Conservation (phyloP, 37 sponge, comb jelly and placozoan species). For the Diacarnus erythraeanus region DNA sequence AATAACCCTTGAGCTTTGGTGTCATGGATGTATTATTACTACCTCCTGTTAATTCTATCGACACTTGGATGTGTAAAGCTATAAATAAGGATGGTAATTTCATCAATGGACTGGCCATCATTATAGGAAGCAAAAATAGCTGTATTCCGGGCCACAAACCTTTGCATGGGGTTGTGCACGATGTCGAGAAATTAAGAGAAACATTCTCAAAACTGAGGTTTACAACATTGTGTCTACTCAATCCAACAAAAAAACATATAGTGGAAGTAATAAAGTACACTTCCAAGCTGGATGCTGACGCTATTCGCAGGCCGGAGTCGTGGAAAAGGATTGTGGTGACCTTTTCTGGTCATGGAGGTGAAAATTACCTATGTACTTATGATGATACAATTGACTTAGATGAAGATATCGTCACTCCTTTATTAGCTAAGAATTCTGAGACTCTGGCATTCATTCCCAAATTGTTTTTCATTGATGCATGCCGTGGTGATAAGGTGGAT, state of each 20-base stretch:
- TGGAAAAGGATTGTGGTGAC: conserved; percentile 49
- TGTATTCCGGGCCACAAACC: background rate
- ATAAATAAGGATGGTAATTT: background rate
- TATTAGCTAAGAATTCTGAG: background rate
- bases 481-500: conserved; percentile 9
- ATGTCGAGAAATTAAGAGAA: background rate
- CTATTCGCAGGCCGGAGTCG: background rate
- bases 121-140: conserved; percentile 12
- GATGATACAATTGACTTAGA: conserved; percentile 3
- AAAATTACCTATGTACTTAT: conserved; percentile 9
- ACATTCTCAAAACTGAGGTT: conserved; percentile 26
- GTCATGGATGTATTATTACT: too few species aligned
- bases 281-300: background rate
- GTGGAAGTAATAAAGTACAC: background rate
- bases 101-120: conserved; percentile 42
- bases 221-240: background rate
- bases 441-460: conserved; percentile 25
- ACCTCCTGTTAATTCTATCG: background rate
- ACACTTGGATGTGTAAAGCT: background rate
- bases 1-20: too few species aligned
- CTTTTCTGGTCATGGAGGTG: conserved; percentile 53
- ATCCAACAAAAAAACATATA: conserved; percentile 2
- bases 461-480: conserved; percentile 57
- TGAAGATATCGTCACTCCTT: conserved; percentile 10
- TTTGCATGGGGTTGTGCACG: conserved; percentile 2